phyloP scores from a whole-genome alignment of 2,797 vertebrate genomes.

The Malacoctenus gilli region DNA sequence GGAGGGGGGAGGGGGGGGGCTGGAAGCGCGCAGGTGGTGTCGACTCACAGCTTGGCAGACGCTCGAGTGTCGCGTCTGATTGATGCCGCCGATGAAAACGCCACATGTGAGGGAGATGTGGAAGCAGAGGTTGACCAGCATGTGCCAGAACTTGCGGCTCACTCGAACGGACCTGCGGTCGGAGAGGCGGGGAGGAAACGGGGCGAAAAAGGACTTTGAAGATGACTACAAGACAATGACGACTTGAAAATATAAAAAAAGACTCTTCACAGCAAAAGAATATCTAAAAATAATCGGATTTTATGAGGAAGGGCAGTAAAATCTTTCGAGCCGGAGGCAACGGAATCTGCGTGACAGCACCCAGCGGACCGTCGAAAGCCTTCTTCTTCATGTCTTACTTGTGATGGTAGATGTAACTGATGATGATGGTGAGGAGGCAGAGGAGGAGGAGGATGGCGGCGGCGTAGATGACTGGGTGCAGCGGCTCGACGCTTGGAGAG shows the following conservation, averaged over 20 bases:
- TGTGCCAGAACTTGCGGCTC: constrained; percentile 97
- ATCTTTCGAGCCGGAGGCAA: no score
- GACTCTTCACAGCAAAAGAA: no score
- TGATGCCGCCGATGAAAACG: constrained; percentile 92
- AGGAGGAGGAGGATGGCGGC: constrained; percentile 86
- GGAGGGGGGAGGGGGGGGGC: no score
- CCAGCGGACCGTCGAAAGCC: no score
- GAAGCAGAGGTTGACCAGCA: constrained; percentile 94
- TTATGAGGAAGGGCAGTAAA: no score
- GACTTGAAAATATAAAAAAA: no score
- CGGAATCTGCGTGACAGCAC: no score
- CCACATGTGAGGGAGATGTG: constrained; percentile 93
- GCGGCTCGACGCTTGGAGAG: constrained; percentile 80
- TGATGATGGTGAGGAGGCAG: constrained; percentile 86
- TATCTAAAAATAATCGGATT: no score
- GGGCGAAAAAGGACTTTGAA: no score
- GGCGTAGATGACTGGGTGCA: constrained; percentile 95
- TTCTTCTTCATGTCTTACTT: constrained; percentile 81
- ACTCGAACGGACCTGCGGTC: constrained; percentile 87
- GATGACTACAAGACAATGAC: no score
- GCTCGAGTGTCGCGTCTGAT: constrained; percentile 88
- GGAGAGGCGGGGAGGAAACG: neutral
- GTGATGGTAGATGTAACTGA: constrained; percentile 93
- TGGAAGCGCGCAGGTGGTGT: neutral
- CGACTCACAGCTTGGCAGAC: constrained; percentile 95